Evolutionary conservation across 2,113 vertebrate species (phyloP), one percentile per base, ranked within the genome.

Genomic region (Calypte anna): DNA sequence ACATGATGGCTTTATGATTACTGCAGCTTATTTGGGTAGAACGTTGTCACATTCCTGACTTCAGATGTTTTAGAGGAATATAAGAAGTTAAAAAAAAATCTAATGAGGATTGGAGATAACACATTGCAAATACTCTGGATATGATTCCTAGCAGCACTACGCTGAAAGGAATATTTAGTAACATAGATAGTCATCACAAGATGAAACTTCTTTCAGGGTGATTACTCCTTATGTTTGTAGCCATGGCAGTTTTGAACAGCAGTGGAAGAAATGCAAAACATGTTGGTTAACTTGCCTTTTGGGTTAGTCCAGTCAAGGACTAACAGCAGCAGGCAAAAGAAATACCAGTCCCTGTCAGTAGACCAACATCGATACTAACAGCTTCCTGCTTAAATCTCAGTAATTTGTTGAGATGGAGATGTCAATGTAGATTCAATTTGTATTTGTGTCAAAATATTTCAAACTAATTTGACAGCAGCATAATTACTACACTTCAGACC

Each of bases 391-490:
- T 69, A 81, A 86, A 64, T 43, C 44, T 85, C 86, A 51, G 27
- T 51, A 90, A 78, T 59, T 58, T 16, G 64, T 5, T 58, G 90
- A 83, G 83, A 72, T 63, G 74, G 68, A 88, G 82, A 78, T 51
- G 36, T 64, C 90, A 13, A 50, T 76, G 93, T 85, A 92, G 69
- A 72, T 77, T 90, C 74, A 88, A 66, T 58, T 91, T 48, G 53
- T 54, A 90, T 77, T 93, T 96, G 38, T 74, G 88, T 94, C 66
- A 88, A 91, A 93, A 93, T 91, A 91, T 48, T 95, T 80, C 76
- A 74, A 63, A 72, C 63, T 86, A 75, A 75, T 90, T 90, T 77
- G 94, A 93, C 90, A 90, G 80, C 48, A 90, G 58, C 13, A 6
- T 70, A 83, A 93, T 82, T 80, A 75, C 62, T 75, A 58, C 0